phyloP scores from a whole-genome alignment of 2,797 vertebrate genomes.

The Pseudocheirus occidentalis region DNA sequence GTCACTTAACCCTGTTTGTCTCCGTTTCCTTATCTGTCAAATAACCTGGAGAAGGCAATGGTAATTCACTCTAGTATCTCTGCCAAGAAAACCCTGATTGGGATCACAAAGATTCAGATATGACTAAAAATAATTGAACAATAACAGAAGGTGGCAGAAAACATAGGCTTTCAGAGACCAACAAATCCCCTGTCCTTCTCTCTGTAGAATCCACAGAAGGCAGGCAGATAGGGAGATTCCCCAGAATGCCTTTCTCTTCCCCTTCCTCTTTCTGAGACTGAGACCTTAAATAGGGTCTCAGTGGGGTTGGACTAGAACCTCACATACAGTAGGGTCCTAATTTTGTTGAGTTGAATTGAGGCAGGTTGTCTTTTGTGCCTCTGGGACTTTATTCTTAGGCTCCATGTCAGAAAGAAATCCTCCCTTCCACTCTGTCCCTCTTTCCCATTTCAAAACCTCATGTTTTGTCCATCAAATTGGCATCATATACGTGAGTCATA shows the following conservation, averaged over 20 bases:
- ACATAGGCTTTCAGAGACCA: neutral
- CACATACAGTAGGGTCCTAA: neutral
- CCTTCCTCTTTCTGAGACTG: neutral
- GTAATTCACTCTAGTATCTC: neutral
- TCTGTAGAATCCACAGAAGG: neutral
- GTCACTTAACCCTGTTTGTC: neutral
- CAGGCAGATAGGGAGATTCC: neutral
- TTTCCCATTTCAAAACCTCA: neutral
- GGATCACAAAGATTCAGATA: neutral
- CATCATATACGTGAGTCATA: neutral
- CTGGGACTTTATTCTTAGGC: neutral
- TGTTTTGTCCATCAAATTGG: neutral
- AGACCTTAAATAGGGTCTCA: neutral
- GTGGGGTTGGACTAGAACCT: neutral
- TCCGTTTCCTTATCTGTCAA: neutral
- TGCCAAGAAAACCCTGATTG: neutral
- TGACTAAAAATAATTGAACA: neutral
- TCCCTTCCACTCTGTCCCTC: neutral
- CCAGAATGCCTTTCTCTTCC: neutral
- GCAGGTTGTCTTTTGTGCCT: neutral
- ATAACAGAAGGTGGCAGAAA: neutral
- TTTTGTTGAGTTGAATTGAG: neutral
- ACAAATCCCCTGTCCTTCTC: neutral
- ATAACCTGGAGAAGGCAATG: neutral
- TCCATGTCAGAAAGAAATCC: neutral